Evolutionary conservation across 1,140 invertebrate species (phyloP).

Genomic region (Dysdera silvatica): DNA sequence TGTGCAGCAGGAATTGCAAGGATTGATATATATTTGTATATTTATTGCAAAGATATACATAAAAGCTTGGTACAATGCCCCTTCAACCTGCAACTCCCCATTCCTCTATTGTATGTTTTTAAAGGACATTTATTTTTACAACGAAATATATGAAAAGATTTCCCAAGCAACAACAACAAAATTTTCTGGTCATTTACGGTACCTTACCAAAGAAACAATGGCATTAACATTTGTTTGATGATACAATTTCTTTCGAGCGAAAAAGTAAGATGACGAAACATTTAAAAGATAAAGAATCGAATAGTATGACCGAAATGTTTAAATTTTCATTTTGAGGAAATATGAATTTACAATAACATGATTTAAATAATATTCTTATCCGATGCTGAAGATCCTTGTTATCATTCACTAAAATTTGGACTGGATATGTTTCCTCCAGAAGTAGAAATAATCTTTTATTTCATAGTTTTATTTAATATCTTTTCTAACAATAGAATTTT

Average conservation of each 20-base stretch:
- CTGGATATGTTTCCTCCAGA: too few relatives aligned
- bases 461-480: too few relatives aligned
- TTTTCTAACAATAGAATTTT: too few relatives aligned
- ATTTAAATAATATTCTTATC: too few relatives aligned
- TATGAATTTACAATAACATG: too few relatives aligned
- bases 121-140: background rate
- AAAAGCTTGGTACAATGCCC: background rate
- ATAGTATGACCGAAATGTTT: too few relatives aligned
- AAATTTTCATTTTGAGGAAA: too few relatives aligned
- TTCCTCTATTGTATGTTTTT: background rate
- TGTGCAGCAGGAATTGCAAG: background rate
- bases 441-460: too few relatives aligned
- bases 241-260: background rate
- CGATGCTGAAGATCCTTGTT: too few relatives aligned
- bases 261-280: background rate
- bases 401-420: too few relatives aligned
- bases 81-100: background rate
- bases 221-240: background rate
- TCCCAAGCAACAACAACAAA: background rate
- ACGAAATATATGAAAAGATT: background rate
- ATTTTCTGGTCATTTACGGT: background rate
- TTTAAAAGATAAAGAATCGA: too few relatives aligned
- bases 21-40: background rate
- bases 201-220: background rate
- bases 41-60: background rate